These are phyloP conservation scores for Linnaemya vulpina DNA, from an alignment of 2,888 invertebrate species.

Conservation along the genomic window DNA sequence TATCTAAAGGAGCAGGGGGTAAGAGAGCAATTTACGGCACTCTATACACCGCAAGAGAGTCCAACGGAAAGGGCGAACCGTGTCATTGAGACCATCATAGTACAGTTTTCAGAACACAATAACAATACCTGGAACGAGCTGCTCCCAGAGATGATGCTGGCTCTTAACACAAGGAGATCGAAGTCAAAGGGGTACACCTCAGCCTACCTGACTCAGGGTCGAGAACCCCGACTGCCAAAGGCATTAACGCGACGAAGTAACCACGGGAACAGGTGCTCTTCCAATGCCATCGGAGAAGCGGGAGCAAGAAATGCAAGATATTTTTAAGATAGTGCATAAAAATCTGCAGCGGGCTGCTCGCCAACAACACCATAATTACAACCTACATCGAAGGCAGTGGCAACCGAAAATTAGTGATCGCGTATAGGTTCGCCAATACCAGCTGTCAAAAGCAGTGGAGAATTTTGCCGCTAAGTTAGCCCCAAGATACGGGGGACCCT, in stretches of 20 bases:
- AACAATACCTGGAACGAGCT: background rate
- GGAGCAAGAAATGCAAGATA: background rate
- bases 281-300: background rate
- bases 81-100: too few relatives aligned
- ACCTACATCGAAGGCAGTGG: background rate
- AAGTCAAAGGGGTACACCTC: background rate
- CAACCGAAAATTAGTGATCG: background rate
- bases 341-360: background rate
- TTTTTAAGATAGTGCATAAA: background rate
- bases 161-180: background rate
- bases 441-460: background rate
- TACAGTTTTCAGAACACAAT: background rate
- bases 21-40: too few relatives aligned
- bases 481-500: constrained; percentile 10
- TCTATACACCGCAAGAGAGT: too few relatives aligned
- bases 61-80: too few relatives aligned
- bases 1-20: too few relatives aligned
- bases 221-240: background rate
- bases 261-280: background rate
- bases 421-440: background rate
- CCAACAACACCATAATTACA: background rate
- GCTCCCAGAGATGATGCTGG: background rate
- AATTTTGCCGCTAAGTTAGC: constrained; percentile 18
- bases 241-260: background rate
- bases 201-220: background rate